phyloP scores from a whole-genome alignment of 2,888 invertebrate genomes.

The Papilio elwesi region DNA sequence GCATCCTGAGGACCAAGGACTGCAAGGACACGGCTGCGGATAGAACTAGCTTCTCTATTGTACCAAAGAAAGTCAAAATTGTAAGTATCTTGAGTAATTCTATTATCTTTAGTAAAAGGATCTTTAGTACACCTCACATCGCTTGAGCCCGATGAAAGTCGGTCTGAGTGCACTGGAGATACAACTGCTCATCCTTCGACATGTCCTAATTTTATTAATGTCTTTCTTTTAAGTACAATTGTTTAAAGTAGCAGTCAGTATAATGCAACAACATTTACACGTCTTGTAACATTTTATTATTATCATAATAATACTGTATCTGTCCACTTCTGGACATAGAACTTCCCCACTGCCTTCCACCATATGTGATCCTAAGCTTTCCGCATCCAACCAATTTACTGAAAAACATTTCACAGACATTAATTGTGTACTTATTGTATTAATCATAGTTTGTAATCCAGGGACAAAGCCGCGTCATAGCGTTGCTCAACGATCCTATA shows the following conservation, averaged over 20 bases:
- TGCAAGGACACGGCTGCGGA: slow-evolving; percentile 83
- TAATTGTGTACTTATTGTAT: slow-evolving; percentile 5
- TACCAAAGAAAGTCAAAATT: slow-evolving; percentile 90
- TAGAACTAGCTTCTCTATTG: slow-evolving; percentile 88
- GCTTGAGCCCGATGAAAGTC: background rate
- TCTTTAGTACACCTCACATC: background rate
- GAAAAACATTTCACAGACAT: slow-evolving; percentile 11
- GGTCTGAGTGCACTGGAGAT: too few species aligned
- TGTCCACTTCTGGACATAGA: too few species aligned
- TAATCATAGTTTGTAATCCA: slow-evolving; percentile 59
- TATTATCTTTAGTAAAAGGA: background rate
- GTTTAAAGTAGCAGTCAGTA: too few species aligned
- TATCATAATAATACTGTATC: too few species aligned
- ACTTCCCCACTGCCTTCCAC: too few species aligned
- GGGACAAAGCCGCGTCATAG: slow-evolving; percentile 93
- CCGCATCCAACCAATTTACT: too few species aligned
- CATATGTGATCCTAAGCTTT: too few species aligned
- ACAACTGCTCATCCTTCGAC: too few species aligned
- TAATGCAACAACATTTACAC: too few species aligned
- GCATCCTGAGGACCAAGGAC: slow-evolving; percentile 87
- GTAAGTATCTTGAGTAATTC: slow-evolving; percentile 69
- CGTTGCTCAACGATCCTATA: slow-evolving; percentile 90
- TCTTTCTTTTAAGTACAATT: too few species aligned
- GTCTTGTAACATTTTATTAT: too few species aligned
- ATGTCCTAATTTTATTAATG: too few species aligned